Conservation (phyloP, 1,140 invertebrate species). For the Drosophila carrolli region DNA sequence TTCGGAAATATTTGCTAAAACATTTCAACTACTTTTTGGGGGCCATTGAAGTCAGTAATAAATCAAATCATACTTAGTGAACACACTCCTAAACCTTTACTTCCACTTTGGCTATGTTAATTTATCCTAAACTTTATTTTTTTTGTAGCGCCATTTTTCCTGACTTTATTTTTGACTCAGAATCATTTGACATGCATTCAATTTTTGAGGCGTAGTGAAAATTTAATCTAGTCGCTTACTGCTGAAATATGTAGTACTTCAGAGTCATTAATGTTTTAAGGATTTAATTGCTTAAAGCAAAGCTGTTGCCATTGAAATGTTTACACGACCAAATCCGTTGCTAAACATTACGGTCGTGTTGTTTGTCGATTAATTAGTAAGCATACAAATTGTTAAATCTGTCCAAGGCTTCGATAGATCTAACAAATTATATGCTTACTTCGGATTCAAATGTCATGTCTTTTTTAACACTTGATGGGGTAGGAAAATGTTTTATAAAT, state of each 20-base stretch:
- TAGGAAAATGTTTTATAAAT: constrained; percentile 22
- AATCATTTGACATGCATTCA: neutral
- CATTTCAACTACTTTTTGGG: constrained; percentile 25
- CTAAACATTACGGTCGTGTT: constrained; percentile 9
- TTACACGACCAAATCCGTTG: constrained; percentile 4
- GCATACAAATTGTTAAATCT: too few relatives aligned
- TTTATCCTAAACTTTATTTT: constrained; percentile 25
- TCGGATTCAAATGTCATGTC: constrained; percentile 15
- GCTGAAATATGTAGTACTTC: neutral
- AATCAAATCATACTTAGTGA: constrained; percentile 3
- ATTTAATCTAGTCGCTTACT: constrained; percentile 8
- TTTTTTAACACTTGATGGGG: neutral
- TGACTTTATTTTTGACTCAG: neutral
- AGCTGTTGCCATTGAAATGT: constrained; percentile 23
- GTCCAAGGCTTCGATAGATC: constrained; percentile 1
- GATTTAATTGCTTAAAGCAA: constrained; percentile 62
- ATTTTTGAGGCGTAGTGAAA: constrained; percentile 18
- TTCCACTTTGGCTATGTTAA: constrained; percentile 11
- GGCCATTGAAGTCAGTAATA: constrained; percentile 12
- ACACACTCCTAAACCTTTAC: neutral
- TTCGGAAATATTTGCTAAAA: constrained; percentile 31
- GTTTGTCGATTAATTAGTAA: constrained; percentile 9
- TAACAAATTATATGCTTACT: constrained; percentile 15
- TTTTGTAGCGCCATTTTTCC: constrained; percentile 13
- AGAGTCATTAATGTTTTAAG: constrained; percentile 16